Evolutionary conservation across 35 echinoderm and acorn worm species (phyloP).

Genomic region (Eucidaris tribuloides): DNA sequence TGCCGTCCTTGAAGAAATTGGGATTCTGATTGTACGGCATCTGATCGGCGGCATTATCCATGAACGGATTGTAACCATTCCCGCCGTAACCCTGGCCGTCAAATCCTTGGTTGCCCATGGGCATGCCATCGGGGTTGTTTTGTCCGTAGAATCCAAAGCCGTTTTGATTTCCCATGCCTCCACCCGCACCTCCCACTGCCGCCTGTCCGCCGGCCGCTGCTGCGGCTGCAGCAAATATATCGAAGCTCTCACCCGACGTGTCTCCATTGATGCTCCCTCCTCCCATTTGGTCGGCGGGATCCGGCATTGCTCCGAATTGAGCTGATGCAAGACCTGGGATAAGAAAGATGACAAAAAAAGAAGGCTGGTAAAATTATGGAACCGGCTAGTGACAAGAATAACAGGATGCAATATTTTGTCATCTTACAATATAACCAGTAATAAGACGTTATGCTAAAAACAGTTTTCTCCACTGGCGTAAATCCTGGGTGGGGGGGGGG

Average conservation of each 20-base stretch:
- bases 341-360: too few relatives aligned
- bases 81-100: background rate
- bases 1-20: background rate
- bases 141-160: too few relatives aligned
- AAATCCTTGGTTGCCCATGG: background rate
- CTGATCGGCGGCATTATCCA: background rate
- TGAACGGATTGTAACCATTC: background rate
- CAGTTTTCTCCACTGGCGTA: too few relatives aligned
- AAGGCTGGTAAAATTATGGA: too few relatives aligned
- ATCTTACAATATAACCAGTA: too few relatives aligned
- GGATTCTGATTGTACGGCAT: background rate
- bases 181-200: background rate
- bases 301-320: background rate
- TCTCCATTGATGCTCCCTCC: background rate
- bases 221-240: background rate
- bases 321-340: too few relatives aligned
- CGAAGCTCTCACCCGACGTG: constrained; percentile 7
- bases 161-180: background rate
- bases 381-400: too few relatives aligned
- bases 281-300: background rate
- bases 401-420: too few relatives aligned
- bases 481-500: too few relatives aligned
- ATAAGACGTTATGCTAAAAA: too few relatives aligned
- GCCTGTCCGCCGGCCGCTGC: background rate
- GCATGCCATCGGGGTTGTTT: background rate